Evolutionary conservation across 2,797 vertebrate genomes (phyloP).

Genomic region (Picus viridis): DNA sequence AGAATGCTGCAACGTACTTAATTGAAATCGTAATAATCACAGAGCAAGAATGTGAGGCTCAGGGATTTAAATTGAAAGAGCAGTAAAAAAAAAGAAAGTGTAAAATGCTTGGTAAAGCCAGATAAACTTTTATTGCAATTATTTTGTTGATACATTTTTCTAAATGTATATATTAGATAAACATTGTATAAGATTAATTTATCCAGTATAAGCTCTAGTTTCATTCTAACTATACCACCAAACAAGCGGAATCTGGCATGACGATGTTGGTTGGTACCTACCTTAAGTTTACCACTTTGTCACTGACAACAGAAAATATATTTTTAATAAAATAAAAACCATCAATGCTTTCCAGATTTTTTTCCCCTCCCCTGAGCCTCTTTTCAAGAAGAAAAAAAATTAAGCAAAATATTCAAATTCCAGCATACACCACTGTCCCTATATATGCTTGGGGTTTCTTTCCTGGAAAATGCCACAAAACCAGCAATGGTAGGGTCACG

Average conservation of each 20-base stretch:
- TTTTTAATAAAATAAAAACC: not conserved
- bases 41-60: not conserved
- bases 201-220: not conserved
- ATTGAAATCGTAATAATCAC: not conserved
- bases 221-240: not conserved
- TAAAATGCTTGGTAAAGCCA: not conserved
- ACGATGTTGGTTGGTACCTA: not conserved
- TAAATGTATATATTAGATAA: not conserved
- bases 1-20: not conserved
- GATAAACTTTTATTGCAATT: not conserved
- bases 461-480: not conserved
- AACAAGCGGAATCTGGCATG: not conserved
- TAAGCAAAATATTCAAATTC: not conserved
- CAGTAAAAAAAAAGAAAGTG: not conserved
- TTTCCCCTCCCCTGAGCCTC: not conserved
- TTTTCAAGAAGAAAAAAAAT: not conserved
- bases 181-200: not conserved
- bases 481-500: rapidly evolving
- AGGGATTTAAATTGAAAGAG: not conserved
- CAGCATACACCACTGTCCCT: not conserved
- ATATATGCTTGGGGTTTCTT: not conserved
- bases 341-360: not conserved
- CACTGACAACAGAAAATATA: not conserved
- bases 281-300: not conserved
- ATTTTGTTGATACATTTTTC: not conserved